These are phyloP conservation scores for Perognathus longimembris DNA, from an alignment of 2,113 vertebrate species.

Conservation along the genomic window DNA sequence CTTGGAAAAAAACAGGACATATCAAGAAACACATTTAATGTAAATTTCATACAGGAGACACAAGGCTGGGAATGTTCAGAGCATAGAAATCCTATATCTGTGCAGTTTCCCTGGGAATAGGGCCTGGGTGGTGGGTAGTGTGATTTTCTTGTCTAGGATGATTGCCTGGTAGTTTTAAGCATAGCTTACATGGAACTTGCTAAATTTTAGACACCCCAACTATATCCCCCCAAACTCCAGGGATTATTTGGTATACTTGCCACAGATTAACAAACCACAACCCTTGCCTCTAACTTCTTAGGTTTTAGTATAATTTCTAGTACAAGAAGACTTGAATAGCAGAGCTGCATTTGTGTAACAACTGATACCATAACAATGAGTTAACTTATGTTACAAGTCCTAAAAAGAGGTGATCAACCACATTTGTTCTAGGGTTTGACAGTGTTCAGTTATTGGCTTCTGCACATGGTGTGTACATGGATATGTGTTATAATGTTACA, in stretches of 20 bases:
- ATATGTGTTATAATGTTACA: not conserved
- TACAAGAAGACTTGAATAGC: not conserved
- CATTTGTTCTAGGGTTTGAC: not conserved
- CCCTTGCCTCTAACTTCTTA: not conserved
- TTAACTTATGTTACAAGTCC: not conserved
- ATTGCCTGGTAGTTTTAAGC: not conserved
- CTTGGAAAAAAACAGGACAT: not conserved
- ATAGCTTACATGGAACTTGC: not conserved
- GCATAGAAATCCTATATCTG: not conserved
- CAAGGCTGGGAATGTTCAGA: not conserved
- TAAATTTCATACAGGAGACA: not conserved
- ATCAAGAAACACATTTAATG: not conserved
- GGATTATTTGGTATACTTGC: not conserved
- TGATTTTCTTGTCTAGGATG: not conserved
- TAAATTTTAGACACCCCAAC: not conserved
- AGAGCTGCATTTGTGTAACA: not conserved
- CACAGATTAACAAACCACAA: not conserved
- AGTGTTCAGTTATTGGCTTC: not conserved
- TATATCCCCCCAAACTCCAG: not conserved
- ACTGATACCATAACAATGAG: not conserved
- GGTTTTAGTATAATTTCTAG: not conserved
- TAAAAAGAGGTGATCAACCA: not conserved
- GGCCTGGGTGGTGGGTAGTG: not conserved
- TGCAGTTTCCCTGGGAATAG: not conserved
- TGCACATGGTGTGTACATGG: not conserved